These are phyloP conservation scores for Nemotelus pantherinus DNA, from an alignment of 2,888 invertebrate species.

Conservation along the genomic window DNA sequence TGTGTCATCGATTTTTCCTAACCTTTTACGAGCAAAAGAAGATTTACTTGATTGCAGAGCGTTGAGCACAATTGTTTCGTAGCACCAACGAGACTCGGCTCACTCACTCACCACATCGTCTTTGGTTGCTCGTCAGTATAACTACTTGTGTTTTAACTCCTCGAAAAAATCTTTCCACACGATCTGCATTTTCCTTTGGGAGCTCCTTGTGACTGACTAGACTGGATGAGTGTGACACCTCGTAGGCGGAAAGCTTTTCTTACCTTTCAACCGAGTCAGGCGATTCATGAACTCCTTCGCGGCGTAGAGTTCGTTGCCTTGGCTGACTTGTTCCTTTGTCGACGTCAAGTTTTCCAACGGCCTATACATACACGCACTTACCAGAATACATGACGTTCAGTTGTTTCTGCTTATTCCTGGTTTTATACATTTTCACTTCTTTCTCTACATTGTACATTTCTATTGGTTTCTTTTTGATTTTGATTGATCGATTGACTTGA, in stretches of 20 bases:
- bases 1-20: slow-evolving; percentile 33
- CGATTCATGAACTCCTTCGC: too few species aligned
- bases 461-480: slow-evolving; percentile 24
- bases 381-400: not conserved
- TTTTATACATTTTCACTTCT: not conserved
- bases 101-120: not conserved
- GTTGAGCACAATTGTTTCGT: not conserved
- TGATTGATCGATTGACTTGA: slow-evolving; percentile 40
- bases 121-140: not conserved
- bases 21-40: slow-evolving; percentile 22
- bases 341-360: too few species aligned
- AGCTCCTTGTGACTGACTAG: not conserved
- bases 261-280: too few species aligned
- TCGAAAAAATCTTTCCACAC: slow-evolving; percentile 12
- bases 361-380: not conserved
- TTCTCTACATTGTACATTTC: not conserved
- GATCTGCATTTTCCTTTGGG: slow-evolving; percentile 4
- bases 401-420: not conserved
- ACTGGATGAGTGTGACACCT: not conserved
- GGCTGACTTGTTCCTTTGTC: too few species aligned
- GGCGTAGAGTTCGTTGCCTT: too few species aligned
- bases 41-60: slow-evolving; percentile 14
- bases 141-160: not conserved
- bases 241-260: not conserved
- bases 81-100: not conserved